Evolutionary conservation across 2,113 vertebrate genomes (phyloP).

Genomic region (Picathartes gymnocephalus): DNA sequence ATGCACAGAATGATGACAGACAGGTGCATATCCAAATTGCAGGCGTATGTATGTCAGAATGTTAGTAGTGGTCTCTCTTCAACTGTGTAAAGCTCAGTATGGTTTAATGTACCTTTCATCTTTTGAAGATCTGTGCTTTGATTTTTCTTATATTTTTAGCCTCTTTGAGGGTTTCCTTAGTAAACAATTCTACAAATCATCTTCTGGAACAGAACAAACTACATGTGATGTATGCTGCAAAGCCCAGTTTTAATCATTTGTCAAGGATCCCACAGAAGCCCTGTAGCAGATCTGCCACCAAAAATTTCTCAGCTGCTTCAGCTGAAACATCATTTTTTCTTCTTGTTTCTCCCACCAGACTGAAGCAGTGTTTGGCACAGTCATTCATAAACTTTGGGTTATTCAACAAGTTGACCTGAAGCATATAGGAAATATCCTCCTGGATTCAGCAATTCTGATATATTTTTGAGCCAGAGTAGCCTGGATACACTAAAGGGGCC

Average conservation of each 20-base stretch:
- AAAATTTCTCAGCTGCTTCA: neutral
- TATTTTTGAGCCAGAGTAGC: neutral
- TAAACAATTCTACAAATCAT: conserved; percentile 6
- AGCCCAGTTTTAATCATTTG: neutral
- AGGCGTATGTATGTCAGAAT: neutral
- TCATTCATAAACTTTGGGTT: neutral
- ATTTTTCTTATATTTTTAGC: conserved; percentile 1
- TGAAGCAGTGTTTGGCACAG: neutral
- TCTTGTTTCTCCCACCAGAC: neutral
- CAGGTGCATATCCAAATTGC: neutral
- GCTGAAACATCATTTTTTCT: neutral
- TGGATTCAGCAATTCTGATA: neutral
- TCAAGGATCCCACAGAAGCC: neutral
- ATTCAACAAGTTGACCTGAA: neutral
- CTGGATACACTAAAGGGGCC: neutral
- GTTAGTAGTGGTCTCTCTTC: neutral
- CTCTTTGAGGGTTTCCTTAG: neutral
- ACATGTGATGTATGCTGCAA: neutral
- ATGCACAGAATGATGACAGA: neutral
- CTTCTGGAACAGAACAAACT: neutral
- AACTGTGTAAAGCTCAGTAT: neutral
- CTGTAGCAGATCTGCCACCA: neutral
- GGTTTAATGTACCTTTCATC: neutral
- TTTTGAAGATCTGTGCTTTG: neutral
- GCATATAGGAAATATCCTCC: neutral